These are phyloP conservation scores for Pseudococcus longispinus DNA, from an alignment of 2,888 invertebrate genomes.

Conservation along the genomic window DNA sequence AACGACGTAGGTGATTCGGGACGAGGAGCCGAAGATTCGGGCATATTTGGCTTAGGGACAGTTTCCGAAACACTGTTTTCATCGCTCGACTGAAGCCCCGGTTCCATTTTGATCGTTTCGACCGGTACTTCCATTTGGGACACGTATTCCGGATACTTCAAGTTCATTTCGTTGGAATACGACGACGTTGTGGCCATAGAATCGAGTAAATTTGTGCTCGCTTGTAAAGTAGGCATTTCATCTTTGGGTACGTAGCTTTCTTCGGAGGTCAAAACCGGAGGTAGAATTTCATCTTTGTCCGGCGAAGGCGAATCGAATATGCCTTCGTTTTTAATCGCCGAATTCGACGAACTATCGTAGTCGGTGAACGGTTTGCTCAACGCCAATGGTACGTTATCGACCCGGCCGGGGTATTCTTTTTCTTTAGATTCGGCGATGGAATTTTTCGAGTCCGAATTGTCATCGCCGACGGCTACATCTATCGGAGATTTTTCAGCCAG, in stretches of 20 bases:
- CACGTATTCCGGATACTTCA: conserved; percentile 28
- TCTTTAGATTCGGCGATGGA: conserved; percentile 57
- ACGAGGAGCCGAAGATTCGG: conserved; percentile 21
- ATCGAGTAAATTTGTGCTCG: conserved; percentile 49
- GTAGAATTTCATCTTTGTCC: conserved; percentile 52
- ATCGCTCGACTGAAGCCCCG: conserved; percentile 36
- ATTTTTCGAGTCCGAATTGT: not conserved
- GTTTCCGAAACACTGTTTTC: conserved; percentile 38
- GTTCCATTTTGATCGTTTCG: conserved; percentile 49
- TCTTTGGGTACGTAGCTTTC: conserved; percentile 60
- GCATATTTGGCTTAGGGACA: not conserved
- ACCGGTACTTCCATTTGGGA: conserved; percentile 47
- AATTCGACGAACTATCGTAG: conserved; percentile 59
- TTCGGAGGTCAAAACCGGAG: conserved; percentile 56
- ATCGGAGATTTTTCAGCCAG: conserved; percentile 54
- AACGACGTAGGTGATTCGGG: conserved; percentile 26
- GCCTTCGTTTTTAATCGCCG: conserved; percentile 60
- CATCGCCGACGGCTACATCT: conserved; percentile 47
- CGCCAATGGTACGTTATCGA: not conserved
- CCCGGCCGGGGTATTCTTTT: not conserved
- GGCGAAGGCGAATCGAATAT: conserved; percentile 58
- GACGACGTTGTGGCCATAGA: conserved; percentile 23
- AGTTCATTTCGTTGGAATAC: conserved; percentile 25
- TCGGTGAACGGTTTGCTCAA: conserved; percentile 58
- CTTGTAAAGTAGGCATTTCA: conserved; percentile 58